phyloP scores from a whole-genome alignment of 2,888 invertebrate species.

The Hoplodrina blanda region DNA sequence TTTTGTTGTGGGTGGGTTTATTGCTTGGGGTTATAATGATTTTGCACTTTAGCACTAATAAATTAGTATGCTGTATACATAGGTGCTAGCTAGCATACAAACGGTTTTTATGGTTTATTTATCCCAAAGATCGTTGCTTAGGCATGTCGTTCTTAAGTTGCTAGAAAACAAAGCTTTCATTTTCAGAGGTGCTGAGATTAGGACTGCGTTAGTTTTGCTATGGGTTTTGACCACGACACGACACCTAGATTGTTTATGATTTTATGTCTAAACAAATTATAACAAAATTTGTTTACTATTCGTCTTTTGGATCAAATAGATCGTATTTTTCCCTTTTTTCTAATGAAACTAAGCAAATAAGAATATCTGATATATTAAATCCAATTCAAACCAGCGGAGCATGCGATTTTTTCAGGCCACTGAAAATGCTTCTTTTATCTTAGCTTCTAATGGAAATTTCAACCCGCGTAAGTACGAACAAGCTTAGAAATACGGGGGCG shows the following conservation, averaged over 20 bases:
- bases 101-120: not conserved
- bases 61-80: constrained; percentile 8
- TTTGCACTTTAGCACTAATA: constrained; percentile 26
- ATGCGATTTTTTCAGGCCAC: constrained; percentile 48
- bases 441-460: constrained; percentile 57
- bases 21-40: constrained; percentile 18
- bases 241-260: constrained; percentile 1
- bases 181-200: constrained; percentile 1
- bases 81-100: not conserved
- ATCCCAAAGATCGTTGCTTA: not conserved
- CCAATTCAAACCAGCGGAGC: constrained; percentile 44
- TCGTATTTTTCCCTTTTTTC: not conserved
- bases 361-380: constrained; percentile 31
- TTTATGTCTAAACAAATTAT: not conserved
- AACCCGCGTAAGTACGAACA: constrained; percentile 44
- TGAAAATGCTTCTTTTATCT: constrained; percentile 61
- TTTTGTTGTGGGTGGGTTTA: constrained; percentile 38
- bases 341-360: constrained; percentile 19
- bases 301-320: not conserved
- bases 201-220: not conserved
- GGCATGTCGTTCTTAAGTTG: not conserved
- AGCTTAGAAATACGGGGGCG: constrained; percentile 50
- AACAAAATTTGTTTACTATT: not conserved
- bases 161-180: not conserved
- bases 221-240: constrained; percentile 8